Conservation (phyloP, 2,797 vertebrate genomes). For the Xenopus petersii region DNA sequence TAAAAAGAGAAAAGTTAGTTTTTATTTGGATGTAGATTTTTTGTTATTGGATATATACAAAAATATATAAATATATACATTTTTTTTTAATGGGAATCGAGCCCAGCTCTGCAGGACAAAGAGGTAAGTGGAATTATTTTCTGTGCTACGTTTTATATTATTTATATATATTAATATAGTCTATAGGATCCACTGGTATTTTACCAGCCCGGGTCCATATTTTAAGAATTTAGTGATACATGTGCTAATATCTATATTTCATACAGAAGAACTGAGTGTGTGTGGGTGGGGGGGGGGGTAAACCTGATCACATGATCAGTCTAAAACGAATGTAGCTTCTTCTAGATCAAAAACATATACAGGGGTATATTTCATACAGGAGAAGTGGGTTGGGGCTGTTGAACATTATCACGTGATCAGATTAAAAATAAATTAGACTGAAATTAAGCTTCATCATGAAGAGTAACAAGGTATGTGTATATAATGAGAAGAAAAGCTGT, state of each 20-base stretch:
- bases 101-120: background rate
- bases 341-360: no score
- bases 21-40: background rate
- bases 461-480: no score
- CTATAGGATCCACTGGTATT: background rate
- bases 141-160: background rate
- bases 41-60: background rate
- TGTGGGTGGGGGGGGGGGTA: background rate
- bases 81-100: constrained; percentile 34
- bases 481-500: no score
- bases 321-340: no score
- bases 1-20: constrained; percentile 43
- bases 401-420: background rate
- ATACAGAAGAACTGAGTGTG: background rate
- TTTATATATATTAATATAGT: no score
- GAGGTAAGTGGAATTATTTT: constrained; percentile 22
- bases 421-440: background rate
- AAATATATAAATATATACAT: background rate
- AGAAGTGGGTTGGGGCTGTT: background rate
- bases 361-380: background rate
- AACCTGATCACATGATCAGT: constrained; percentile 1
- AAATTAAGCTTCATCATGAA: no score
- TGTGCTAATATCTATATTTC: background rate
- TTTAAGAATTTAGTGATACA: background rate
- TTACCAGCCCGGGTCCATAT: background rate